phyloP scores from a whole-genome alignment of 2,888 invertebrate genomes.

The Nephrotoma guestfalica region DNA sequence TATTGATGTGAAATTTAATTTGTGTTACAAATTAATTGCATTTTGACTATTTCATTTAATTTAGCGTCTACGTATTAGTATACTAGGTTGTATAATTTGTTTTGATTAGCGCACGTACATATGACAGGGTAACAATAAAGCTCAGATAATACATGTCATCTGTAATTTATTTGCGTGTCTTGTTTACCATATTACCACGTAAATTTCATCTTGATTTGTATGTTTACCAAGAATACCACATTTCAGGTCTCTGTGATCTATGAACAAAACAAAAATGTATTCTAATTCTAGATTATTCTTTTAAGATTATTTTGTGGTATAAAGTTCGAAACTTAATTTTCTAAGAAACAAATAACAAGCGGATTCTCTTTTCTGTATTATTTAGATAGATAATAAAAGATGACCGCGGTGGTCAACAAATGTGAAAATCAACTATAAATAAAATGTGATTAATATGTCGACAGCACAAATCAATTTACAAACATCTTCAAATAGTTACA shows the following conservation, averaged over 20 bases:
- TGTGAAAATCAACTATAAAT: too few species aligned
- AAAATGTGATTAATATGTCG: too few species aligned
- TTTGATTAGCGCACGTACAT: too few species aligned
- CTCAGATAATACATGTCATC: background rate
- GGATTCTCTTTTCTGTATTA: background rate
- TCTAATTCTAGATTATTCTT: background rate
- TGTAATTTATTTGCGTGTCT: background rate
- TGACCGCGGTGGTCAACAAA: too few species aligned
- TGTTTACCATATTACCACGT: background rate
- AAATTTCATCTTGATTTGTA: background rate
- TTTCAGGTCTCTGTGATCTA: background rate
- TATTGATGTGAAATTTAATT: background rate
- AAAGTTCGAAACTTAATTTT: background rate
- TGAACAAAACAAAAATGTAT: background rate
- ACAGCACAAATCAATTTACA: background rate
- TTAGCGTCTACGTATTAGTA: background rate
- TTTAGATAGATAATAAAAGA: background rate
- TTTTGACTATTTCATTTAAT: background rate
- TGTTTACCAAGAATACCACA: background rate
- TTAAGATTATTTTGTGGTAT: background rate
- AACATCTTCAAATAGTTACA: background rate
- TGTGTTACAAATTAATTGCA: background rate
- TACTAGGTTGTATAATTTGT: too few species aligned
- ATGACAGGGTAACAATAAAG: too few species aligned
- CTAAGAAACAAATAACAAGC: background rate